Conservation (phyloP, 1,140 invertebrate species). For the Polypedilum vanderplanki region DNA sequence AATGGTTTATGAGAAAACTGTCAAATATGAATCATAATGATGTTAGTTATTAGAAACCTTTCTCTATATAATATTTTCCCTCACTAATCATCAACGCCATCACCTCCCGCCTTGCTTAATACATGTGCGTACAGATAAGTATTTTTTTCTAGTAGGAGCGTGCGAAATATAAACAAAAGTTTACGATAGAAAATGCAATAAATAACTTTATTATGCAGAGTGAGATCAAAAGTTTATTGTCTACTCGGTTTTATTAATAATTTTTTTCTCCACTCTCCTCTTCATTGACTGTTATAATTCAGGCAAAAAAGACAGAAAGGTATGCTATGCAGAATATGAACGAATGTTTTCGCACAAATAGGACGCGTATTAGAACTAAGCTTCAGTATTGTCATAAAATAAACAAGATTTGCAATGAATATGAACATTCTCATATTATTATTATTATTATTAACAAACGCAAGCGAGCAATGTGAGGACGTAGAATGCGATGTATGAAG, state of each 20-base stretch:
- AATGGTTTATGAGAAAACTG: not conserved
- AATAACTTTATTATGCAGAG: constrained; percentile 19
- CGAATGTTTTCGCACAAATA: constrained; percentile 17
- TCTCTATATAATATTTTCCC: no score
- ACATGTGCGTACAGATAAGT: not conserved
- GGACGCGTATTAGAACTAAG: constrained; percentile 11
- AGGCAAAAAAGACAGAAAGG: not conserved
- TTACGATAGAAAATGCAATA: constrained; percentile 14
- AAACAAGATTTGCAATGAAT: constrained; percentile 19
- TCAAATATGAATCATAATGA: constrained; percentile 19
- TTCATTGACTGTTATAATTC: no score
- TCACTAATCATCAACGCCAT: no score
- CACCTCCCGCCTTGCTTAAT: no score
- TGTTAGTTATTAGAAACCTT: not conserved
- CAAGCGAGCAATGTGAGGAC: not conserved
- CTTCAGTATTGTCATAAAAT: constrained; percentile 13
- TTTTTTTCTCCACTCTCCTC: not conserved
- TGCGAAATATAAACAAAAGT: constrained; percentile 13
- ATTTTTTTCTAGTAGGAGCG: constrained; percentile 9
- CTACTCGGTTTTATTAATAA: constrained; percentile 18
- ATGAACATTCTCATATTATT: not conserved
- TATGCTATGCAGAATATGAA: not conserved
- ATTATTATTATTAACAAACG: not conserved
- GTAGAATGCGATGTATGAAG: not conserved
- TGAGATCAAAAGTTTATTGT: constrained; percentile 3